Evolutionary conservation across 2,797 vertebrate species (phyloP).

Genomic region (Myiotriccus ornatus): DNA sequence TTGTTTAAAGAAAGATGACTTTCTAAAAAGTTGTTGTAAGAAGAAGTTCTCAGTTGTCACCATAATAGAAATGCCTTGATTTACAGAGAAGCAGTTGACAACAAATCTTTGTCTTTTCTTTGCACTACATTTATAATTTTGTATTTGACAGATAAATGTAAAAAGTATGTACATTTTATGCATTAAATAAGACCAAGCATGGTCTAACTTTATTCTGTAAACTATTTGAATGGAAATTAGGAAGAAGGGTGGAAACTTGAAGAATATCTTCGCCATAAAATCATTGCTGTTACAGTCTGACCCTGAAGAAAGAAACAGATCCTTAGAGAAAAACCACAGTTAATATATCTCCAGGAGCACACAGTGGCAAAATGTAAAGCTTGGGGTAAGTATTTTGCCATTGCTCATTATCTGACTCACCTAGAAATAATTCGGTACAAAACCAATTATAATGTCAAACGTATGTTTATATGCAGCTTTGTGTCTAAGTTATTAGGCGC

Average conservation of each 20-base stretch:
- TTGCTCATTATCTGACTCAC: slow-evolving; percentile 37
- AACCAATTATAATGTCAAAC: neutral
- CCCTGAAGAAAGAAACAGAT: slow-evolving; percentile 16
- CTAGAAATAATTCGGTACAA: slow-evolving; percentile 1
- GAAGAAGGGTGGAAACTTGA: neutral
- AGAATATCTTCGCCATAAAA: neutral
- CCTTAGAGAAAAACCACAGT: neutral
- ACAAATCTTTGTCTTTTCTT: neutral
- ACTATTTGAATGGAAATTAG: neutral
- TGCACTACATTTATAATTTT: neutral
- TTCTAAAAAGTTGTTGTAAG: neutral
- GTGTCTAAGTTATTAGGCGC: neutral
- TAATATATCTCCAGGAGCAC: neutral
- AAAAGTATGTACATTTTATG: neutral
- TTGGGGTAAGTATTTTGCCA: neutral
- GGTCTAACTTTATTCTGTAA: neutral
- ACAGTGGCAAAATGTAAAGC: neutral
- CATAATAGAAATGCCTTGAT: neutral
- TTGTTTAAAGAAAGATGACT: neutral
- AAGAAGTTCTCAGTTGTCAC: neutral
- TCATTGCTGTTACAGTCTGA: neutral
- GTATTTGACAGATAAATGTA: neutral
- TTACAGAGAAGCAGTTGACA: neutral
- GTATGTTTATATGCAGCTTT: neutral
- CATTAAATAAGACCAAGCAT: neutral